A percentile compares a stretch with the other conserved stretches of the same genome.
Evolutionary conservation across 2,797 vertebrate species (phyloP).

Genomic region (Dromococcyx pavoninus): DNA sequence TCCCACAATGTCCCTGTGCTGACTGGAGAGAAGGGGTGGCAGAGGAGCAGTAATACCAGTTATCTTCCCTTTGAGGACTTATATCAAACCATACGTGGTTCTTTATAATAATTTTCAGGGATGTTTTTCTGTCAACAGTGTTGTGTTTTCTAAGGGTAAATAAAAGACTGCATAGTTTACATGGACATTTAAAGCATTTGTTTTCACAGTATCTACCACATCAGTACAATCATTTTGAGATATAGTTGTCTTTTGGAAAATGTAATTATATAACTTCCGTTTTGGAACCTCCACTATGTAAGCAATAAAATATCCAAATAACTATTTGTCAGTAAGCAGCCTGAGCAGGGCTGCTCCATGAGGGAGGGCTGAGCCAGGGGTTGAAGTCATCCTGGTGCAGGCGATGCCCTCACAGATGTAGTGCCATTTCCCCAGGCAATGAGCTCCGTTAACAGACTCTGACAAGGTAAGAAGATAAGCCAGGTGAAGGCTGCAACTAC

Average conservation of each 20-base stretch:
- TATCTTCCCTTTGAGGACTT: background rate
- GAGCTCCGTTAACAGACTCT: background rate
- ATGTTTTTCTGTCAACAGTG: background rate
- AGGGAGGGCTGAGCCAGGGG: fast-evolving
- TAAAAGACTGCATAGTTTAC: background rate
- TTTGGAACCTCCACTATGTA: background rate
- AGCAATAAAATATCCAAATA: background rate
- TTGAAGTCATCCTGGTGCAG: background rate
- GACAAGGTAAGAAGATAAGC: background rate
- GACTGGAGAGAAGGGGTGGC: background rate
- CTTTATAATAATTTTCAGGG: background rate
- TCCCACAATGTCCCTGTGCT: background rate
- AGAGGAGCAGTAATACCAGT: background rate
- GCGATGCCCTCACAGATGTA: background rate
- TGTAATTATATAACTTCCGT: background rate
- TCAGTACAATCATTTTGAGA: background rate
- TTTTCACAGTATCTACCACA: background rate
- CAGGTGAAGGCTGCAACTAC: background rate
- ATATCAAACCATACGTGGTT: background rate
- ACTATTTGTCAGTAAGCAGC: background rate
- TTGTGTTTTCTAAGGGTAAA: background rate
- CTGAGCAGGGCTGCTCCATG: background rate
- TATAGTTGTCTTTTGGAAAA: background rate
- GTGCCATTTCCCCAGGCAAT: background rate
- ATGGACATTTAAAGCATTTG: background rate